Evolutionary conservation across 1,140 invertebrate genomes (phyloP).

Genomic region (Penaeus chinensis): DNA sequence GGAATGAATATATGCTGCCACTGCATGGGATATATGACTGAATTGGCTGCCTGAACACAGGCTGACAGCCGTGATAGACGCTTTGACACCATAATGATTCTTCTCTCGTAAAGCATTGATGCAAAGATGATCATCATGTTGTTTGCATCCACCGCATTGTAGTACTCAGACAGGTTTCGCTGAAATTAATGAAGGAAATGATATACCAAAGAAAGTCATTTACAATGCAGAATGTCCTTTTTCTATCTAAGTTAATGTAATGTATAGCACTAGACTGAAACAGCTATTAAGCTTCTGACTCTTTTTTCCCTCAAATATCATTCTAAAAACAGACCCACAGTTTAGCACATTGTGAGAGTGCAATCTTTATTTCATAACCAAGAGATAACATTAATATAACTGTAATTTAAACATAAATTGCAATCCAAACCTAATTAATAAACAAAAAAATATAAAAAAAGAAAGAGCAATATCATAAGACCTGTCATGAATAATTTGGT

Average conservation of each 20-base stretch:
- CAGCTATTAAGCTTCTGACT: too few relatives aligned
- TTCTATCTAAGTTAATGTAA: neutral
- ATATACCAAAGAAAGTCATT: neutral
- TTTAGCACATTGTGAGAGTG: neutral
- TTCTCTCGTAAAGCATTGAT: slow-evolving; percentile 90
- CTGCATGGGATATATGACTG: slow-evolving; percentile 94
- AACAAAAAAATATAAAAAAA: too few relatives aligned
- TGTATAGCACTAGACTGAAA: neutral
- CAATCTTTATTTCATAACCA: neutral
- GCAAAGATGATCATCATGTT: slow-evolving; percentile 96
- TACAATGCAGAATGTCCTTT: neutral
- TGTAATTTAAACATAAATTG: too few relatives aligned
- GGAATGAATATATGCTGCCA: slow-evolving; percentile 99
- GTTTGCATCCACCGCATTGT: slow-evolving; percentile 88
- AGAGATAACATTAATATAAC: neutral
- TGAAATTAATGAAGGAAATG: slow-evolving; percentile 71
- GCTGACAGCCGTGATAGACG: slow-evolving; percentile 88
- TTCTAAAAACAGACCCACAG: neutral
- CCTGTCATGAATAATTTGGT: too few relatives aligned
- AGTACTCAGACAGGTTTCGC: slow-evolving; percentile 96
- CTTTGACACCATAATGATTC: slow-evolving; percentile 90
- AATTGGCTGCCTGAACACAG: slow-evolving; percentile 93
- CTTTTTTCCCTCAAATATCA: neutral
- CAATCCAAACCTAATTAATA: too few relatives aligned
- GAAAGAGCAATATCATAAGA: too few relatives aligned